Conservation (phyloP, 2,888 invertebrate species). For the Erannis defoliaria region DNA sequence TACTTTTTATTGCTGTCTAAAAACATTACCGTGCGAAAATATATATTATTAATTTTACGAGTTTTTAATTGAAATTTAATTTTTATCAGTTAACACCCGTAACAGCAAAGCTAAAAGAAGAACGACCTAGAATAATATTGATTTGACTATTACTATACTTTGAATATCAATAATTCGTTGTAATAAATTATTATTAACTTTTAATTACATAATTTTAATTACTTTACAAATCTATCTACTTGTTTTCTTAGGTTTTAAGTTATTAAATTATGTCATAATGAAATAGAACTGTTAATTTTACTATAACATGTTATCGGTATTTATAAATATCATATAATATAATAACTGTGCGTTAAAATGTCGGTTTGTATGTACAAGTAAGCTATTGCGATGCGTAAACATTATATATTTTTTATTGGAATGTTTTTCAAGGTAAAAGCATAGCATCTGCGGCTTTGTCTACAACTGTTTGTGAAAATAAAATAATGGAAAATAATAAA, state of each 20-base stretch:
- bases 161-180: conserved; percentile 79
- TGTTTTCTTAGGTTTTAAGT: conserved; percentile 52
- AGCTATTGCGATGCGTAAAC: conserved; percentile 57
- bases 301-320: conserved; percentile 26
- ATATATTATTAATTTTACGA: neutral
- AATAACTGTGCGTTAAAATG: conserved; percentile 51
- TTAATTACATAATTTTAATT: conserved; percentile 43
- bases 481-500: conserved; percentile 57
- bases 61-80: too few relatives aligned
- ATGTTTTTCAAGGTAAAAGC: conserved; percentile 73
- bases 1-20: too few relatives aligned
- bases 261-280: conserved; percentile 36
- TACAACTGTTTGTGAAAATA: conserved; percentile 60
- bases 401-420: conserved; percentile 57
- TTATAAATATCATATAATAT: conserved; percentile 29
- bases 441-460: conserved; percentile 80
- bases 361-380: conserved; percentile 62
- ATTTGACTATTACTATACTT: conserved; percentile 55
- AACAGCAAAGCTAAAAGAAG: conserved; percentile 8
- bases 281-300: conserved; percentile 50
- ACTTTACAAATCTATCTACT: conserved; percentile 71
- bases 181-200: conserved; percentile 68
- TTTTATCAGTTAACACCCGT: conserved; percentile 1
- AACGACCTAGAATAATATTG: conserved; percentile 2
- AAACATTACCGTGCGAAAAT: neutral